These are phyloP conservation scores for Micropoecilia bifurca DNA, from an alignment of 2,797 vertebrate species.

Conservation along the genomic window DNA sequence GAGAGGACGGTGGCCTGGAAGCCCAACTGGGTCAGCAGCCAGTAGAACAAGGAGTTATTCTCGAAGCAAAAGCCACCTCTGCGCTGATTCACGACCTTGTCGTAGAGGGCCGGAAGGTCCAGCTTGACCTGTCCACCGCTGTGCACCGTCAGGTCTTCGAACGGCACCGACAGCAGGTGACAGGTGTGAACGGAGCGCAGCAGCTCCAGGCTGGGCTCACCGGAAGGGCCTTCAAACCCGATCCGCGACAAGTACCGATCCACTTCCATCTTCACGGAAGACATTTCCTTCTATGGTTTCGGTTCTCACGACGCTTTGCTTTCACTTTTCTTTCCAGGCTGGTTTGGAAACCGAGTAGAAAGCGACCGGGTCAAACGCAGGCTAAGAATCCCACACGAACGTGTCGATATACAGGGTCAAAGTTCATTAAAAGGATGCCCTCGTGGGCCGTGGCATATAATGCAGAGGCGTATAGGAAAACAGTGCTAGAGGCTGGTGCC, in stretches of 20 bases:
- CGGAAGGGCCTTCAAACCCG: constrained; percentile 30
- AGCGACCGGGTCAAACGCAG: neutral
- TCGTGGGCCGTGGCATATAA: neutral
- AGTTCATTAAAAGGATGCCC: neutral
- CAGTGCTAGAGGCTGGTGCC: neutral
- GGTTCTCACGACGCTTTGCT: neutral
- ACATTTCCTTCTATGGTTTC: neutral
- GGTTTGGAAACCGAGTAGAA: neutral
- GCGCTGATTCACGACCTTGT: constrained; percentile 78
- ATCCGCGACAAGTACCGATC: constrained; percentile 76
- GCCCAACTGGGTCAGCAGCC: constrained; percentile 77
- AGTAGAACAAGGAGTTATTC: constrained; percentile 82
- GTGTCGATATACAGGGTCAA: neutral
- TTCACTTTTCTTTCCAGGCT: neutral
- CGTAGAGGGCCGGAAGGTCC: constrained; percentile 64
- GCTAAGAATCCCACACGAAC: neutral
- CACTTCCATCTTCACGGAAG: constrained; percentile 63
- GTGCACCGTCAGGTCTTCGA: constrained; percentile 82
- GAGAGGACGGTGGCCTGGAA: constrained; percentile 74
- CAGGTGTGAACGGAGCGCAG: constrained; percentile 69
- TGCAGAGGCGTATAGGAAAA: neutral
- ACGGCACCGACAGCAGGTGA: constrained; percentile 80
- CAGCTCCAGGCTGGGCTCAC: constrained; percentile 55
- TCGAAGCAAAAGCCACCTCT: constrained; percentile 84
- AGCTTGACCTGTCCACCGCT: constrained; percentile 70